Evolutionary conservation across 1,140 invertebrate species (phyloP), one percentile per base, ranked within the genome.

Genomic region (Hylyphantes graminicola): DNA sequence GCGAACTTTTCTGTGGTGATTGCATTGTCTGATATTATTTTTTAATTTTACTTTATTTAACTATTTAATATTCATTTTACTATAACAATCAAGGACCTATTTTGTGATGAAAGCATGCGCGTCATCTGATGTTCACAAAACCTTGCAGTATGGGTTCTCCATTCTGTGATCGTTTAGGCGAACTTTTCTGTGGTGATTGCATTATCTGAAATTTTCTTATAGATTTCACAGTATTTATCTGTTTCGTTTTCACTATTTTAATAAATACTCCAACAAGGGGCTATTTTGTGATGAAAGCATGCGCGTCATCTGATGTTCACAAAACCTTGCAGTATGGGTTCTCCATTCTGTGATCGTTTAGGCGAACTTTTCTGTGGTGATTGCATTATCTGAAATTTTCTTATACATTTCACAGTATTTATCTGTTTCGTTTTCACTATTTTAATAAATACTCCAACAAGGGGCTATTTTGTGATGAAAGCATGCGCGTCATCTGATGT

Each of bases 81-180:
- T n/a, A n/a, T n/a, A n/a, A n/a, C n/a, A n/a, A n/a, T n/a, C n/a
- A 15, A 17, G 17, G 57, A 61, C 2, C 12, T 54, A 11, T 54
- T 57, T 12, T 54, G 13, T 55, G 53, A 73, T 54, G 54, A 74
- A 19, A 74, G 57, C 54, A 74, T 59, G 72, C 53, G 72, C 54
- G 53, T 74, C 72, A 74, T 74, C 53, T 48, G 72, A 73, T 8
- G 12, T 7, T 11, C 19, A 4, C 7, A 19, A 10, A 57, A 35
- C 17, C 17, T n/a, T 54, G 4, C 21, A 12, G 51, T 10, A 6
- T 35, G 72, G 53, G 53, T 57, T 57, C 13, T 74, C 72, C 54
- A 8, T 57, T 13, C 11, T n/a, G 54, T n/a, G 54, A 15, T 19
- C 0, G 54, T 35, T 73, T 15, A 50, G 10, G n/a, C 15, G 19